Percentiles rank a stretch among this genome's conserved stretches.
These are phyloP conservation scores for Callinectes sapidus DNA, from an alignment of 2,888 invertebrate species.

Conservation along the genomic window DNA sequence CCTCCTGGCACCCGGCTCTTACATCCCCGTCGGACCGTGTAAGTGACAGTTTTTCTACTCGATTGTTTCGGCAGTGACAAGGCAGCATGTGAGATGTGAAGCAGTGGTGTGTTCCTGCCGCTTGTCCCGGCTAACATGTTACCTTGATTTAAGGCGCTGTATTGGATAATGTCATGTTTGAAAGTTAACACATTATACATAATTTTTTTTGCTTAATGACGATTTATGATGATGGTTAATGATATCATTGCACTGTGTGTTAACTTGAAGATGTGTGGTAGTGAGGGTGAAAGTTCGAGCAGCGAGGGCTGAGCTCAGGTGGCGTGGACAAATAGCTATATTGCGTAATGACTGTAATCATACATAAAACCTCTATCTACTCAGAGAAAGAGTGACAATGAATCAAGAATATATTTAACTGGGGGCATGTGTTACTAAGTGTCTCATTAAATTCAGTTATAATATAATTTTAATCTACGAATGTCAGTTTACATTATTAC, in stretches of 20 bases:
- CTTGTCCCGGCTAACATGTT: not conserved
- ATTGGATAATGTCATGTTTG: not conserved
- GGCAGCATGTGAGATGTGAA: not conserved
- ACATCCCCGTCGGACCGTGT: not conserved
- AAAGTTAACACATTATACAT: not conserved
- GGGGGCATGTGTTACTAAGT: not conserved
- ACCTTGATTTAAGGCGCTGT: not conserved
- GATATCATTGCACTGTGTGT: not conserved
- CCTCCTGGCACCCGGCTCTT: not conserved
- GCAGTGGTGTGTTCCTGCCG: not conserved
- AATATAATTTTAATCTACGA: not conserved
- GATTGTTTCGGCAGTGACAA: not conserved
- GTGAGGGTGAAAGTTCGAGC: not conserved
- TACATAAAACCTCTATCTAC: not conserved
- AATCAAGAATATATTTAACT: not conserved
- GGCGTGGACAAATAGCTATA: not conserved
- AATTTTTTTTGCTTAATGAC: not conserved
- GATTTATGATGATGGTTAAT: not conserved
- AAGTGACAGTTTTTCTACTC: not conserved
- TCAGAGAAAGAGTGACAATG: not conserved
- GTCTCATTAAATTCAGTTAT: not conserved
- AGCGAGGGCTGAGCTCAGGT: not conserved
- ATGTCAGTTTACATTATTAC: not conserved
- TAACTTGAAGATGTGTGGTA: not conserved
- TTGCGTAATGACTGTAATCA: not conserved